Evolutionary conservation across 1,140 invertebrate species (phyloP), one percentile per base, ranked within the genome.

Genomic region (Drosophila guanche): DNA sequence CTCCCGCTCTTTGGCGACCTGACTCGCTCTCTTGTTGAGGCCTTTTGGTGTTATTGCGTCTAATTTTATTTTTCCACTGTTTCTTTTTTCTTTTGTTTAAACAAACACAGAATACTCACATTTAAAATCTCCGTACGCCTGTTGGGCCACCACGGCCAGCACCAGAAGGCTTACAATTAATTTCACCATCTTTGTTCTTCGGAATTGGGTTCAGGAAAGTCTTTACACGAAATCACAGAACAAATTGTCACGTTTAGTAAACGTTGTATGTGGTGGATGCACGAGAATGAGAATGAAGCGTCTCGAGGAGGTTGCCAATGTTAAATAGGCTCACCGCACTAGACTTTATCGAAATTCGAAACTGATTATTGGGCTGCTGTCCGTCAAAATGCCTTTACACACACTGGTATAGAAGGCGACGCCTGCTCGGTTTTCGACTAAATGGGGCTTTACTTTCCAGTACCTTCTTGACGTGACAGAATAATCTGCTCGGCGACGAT

Each of bases 371-470:
- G 84, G 51, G 68, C 60, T 75, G 94, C 33, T 37, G 33, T 37
- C 33, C 33, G 33, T 37, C 33, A 37, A 12, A 12, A 3, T 37
- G 33, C 95, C 95, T 96, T 96, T 96, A 96, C 95, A 96, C 95
- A 93, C 95, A 96, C 96, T 96, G 95, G 95, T 93, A 95, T 94
- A 96, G 96, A 96, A 96, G 95, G 95, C 93, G 93, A 92, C 41
- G 84, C 59, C 80, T 88, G 70, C 79, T 88, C 83, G 61, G 48
- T 61, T 59, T 73, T 75, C 20, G 61, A 69, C 62, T 74, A 59
- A 74, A 74, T 41, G 61, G 62, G 50, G 60, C 61, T 84, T 72
- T 56, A 57, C 16, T 59, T 76, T 88, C 67, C 75, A 86, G 78
- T 88, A 88, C 70, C 75, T 88, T 88, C 52, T 69, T 22, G 33